These are phyloP conservation scores for Carassius auratus DNA, from an alignment of 2,113 vertebrate species.

Conservation along the genomic window DNA sequence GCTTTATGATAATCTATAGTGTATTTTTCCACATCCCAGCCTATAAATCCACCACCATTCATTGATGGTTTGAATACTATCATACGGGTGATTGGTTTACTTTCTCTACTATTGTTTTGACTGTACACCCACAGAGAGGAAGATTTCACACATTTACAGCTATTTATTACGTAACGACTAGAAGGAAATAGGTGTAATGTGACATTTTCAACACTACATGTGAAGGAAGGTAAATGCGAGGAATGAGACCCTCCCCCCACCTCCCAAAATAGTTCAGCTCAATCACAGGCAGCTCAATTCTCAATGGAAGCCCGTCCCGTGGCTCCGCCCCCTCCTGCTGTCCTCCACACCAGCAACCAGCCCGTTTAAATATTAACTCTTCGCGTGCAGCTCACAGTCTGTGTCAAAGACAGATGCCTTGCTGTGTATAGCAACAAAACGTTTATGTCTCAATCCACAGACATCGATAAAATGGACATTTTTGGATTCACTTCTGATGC, in stretches of 20 bases:
- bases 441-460: background rate
- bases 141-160: background rate
- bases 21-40: conserved; percentile 21
- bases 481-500: background rate
- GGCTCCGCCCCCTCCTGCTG: conserved; percentile 45
- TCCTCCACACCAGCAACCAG: conserved; percentile 37
- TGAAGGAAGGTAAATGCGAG: conserved; percentile 11
- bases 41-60: conserved; percentile 9
- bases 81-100: background rate
- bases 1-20: conserved; percentile 27
- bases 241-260: conserved; percentile 33
- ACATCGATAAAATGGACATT: background rate
- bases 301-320: conserved; percentile 56
- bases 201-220: background rate
- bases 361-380: conserved; percentile 54
- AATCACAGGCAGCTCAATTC: conserved; percentile 60
- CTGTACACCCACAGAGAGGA: background rate
- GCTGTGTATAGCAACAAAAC: background rate
- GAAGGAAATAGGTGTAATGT: background rate
- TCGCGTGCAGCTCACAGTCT: conserved; percentile 4
- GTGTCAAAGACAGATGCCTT: background rate
- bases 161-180: background rate
- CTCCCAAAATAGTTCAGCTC: conserved; percentile 53
- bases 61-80: conserved; percentile 9
- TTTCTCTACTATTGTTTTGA: background rate